These are phyloP conservation scores for Lepilemur septentrionalis DNA, from an alignment of 2,797 vertebrate species.

Conservation along the genomic window DNA sequence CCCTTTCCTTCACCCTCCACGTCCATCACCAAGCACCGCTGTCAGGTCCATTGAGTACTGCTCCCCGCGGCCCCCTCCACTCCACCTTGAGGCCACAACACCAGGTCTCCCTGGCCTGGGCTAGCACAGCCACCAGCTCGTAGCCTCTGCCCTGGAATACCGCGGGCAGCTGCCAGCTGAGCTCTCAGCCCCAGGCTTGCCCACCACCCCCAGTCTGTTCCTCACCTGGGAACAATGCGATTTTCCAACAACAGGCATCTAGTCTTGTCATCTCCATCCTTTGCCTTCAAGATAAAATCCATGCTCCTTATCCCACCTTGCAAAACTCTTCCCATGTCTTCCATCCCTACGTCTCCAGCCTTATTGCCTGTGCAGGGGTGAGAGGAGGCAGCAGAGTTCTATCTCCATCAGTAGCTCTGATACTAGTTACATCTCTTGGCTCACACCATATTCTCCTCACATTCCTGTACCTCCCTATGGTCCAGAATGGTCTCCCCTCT, in stretches of 20 bases:
- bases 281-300: neutral
- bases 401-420: neutral
- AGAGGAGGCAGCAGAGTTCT: neutral
- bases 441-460: neutral
- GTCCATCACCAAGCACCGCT: neutral
- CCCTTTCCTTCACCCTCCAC: neutral
- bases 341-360: neutral
- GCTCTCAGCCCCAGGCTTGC: neutral
- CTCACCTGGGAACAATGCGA: neutral
- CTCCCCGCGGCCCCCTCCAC: too few relatives aligned
- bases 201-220: neutral
- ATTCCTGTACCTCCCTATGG: neutral
- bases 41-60: too few relatives aligned
- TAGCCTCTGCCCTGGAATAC: accelerated
- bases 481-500: neutral
- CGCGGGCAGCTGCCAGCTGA: neutral
- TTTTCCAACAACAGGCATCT: neutral
- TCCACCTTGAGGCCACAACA: neutral
- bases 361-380: neutral
- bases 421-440: too few relatives aligned
- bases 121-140: neutral
- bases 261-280: neutral
- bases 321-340: neutral
- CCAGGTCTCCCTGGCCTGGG: neutral
- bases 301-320: neutral